Evolutionary conservation across 2,888 invertebrate genomes (phyloP).

Genomic region (Carabus problematicus): DNA sequence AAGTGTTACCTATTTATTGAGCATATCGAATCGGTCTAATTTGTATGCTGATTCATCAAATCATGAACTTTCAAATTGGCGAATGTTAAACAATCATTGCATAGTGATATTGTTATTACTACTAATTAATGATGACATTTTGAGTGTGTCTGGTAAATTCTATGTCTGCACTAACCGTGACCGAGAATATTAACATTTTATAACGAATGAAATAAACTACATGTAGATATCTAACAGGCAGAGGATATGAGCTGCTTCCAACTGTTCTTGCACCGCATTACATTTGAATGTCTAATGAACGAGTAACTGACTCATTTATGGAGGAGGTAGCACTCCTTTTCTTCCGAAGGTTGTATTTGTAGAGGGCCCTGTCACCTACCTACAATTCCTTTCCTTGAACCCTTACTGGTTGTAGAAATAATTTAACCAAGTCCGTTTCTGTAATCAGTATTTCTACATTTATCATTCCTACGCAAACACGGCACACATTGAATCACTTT

Average conservation of each 20-base stretch:
- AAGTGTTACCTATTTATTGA: too few relatives aligned
- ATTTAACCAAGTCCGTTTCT: neutral
- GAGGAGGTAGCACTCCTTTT: too few relatives aligned
- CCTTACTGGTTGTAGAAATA: neutral
- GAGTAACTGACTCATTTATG: neutral
- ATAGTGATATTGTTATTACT: too few relatives aligned
- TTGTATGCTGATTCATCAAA: too few relatives aligned
- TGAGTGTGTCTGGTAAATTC: neutral
- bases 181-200: conserved; percentile 26
- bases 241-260: conserved; percentile 14
- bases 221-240: neutral
- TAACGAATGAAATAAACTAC: neutral
- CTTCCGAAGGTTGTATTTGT: neutral
- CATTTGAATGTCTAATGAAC: neutral
- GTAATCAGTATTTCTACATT: conserved; percentile 10
- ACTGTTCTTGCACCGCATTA: conserved; percentile 4
- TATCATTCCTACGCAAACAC: too few relatives aligned
- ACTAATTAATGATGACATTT: too few relatives aligned
- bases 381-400: neutral
- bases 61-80: too few relatives aligned
- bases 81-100: too few relatives aligned
- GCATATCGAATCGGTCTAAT: too few relatives aligned
- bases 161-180: conserved; percentile 22
- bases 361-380: neutral
- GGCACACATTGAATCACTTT: conserved; percentile 18